Evolutionary conservation across 2,113 vertebrate species (phyloP).

Genomic region (Saccopteryx leptura): DNA sequence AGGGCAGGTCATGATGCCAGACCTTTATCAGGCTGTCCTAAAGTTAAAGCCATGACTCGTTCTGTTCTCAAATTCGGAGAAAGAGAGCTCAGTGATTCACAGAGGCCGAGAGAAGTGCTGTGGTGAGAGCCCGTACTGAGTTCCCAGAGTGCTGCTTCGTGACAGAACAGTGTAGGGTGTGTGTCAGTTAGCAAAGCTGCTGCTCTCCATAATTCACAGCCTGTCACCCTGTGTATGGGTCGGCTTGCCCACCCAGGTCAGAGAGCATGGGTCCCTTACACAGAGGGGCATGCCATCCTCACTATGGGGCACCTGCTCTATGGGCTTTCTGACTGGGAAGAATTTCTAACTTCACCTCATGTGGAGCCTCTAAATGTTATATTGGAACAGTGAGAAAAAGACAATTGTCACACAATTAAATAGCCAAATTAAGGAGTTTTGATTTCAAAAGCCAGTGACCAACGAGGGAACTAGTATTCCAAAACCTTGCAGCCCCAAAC

Average conservation of each 20-base stretch:
- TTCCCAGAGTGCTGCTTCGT: neutral
- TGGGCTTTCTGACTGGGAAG: constrained; percentile 14
- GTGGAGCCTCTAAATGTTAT: neutral
- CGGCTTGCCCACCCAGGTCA: neutral
- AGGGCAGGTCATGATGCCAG: constrained; percentile 50
- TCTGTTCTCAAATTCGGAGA: constrained; percentile 63
- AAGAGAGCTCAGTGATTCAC: constrained; percentile 71
- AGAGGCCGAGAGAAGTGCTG: constrained; percentile 22
- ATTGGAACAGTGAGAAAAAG: too few species aligned
- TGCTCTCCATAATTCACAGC: constrained; percentile 5
- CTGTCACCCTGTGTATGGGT: neutral
- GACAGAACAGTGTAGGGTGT: neutral
- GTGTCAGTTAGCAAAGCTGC: constrained; percentile 17
- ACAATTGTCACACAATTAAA: too few species aligned
- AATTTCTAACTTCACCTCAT: neutral
- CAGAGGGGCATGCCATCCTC: neutral
- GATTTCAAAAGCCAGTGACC: too few species aligned
- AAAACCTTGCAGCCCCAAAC: too few species aligned
- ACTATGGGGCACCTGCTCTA: neutral
- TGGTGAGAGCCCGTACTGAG: neutral
- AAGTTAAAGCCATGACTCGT: constrained; percentile 50
- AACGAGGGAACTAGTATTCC: too few species aligned
- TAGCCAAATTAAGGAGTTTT: too few species aligned
- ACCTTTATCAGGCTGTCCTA: constrained; percentile 41
- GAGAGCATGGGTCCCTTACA: neutral